Percentiles rank a stretch among this genome's conserved stretches.
These are phyloP conservation scores for Ladona fulva DNA, from an alignment of 1,140 invertebrate species.

Conservation along the genomic window DNA sequence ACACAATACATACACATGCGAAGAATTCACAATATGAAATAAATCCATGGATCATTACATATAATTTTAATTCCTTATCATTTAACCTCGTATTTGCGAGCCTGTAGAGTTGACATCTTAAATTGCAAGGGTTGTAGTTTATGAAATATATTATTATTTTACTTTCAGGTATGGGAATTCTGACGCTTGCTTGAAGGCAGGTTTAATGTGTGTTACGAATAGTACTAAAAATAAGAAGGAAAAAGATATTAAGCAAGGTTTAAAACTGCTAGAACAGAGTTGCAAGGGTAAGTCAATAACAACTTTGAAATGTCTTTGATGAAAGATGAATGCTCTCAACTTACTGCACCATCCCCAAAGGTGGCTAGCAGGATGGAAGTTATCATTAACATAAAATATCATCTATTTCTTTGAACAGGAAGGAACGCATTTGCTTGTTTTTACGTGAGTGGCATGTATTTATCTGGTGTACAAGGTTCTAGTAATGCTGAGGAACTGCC, in stretches of 20 bases:
- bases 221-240: conserved; percentile 37
- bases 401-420: background rate
- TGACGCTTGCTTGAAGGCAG: conserved; percentile 64
- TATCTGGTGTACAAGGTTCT: conserved; percentile 32
- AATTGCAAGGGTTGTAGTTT: too few relatives aligned
- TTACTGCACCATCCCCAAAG: too few relatives aligned
- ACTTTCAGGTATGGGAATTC: conserved; percentile 39
- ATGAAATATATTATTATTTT: background rate
- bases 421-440: conserved; percentile 61
- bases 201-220: conserved; percentile 52
- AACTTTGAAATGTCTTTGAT: background rate
- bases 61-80: too few relatives aligned
- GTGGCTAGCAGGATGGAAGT: too few relatives aligned
- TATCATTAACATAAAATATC: background rate
- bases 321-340: background rate
- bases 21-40: too few relatives aligned
- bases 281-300: conserved; percentile 47
- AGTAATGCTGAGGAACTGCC: conserved; percentile 23
- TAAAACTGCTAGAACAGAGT: conserved; percentile 57
- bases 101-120: too few relatives aligned
- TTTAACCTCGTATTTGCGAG: too few relatives aligned
- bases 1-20: too few relatives aligned
- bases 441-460: conserved; percentile 65
- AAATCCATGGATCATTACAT: too few relatives aligned
- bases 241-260: conserved; percentile 37